A percentile compares a stretch with the other conserved stretches of the same genome.
Conservation (phyloP, 2,113 vertebrate species). For the Sylvia atricapilla region DNA sequence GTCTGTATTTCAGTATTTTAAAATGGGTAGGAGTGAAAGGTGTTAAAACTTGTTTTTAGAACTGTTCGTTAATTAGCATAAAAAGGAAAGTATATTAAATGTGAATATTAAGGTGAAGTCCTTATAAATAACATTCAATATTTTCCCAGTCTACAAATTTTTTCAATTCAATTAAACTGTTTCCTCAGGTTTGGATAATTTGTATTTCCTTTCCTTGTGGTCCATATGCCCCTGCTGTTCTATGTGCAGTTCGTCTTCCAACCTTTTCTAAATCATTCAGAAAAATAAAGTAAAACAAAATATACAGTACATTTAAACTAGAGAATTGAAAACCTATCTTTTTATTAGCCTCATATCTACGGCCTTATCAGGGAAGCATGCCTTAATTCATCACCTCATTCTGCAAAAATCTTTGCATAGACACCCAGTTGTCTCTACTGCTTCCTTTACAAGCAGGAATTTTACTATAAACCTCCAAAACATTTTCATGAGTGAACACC, state of each 20-base stretch:
- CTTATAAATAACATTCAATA: background rate
- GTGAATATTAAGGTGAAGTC: background rate
- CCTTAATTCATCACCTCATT: background rate
- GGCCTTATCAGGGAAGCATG: background rate
- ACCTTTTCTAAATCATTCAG: background rate
- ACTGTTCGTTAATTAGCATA: background rate
- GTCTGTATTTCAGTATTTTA: conserved; percentile 19
- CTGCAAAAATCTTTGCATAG: background rate
- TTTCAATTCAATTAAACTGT: background rate
- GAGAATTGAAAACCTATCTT: background rate
- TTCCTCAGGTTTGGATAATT: background rate
- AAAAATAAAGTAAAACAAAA: background rate
- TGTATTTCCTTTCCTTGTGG: background rate
- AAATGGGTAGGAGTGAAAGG: background rate
- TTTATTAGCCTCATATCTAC: background rate
- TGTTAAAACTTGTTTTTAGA: conserved; percentile 16
- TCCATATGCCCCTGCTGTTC: background rate
- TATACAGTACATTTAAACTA: background rate
- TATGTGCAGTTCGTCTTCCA: background rate
- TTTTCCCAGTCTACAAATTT: background rate
- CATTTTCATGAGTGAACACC: background rate
- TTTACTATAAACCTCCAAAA: background rate
- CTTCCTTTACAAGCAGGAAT: background rate
- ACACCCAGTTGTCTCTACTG: background rate
- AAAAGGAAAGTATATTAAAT: background rate